These are phyloP conservation scores for Parnassius orleans DNA, from an alignment of 2,888 invertebrate genomes.

Conservation along the genomic window DNA sequence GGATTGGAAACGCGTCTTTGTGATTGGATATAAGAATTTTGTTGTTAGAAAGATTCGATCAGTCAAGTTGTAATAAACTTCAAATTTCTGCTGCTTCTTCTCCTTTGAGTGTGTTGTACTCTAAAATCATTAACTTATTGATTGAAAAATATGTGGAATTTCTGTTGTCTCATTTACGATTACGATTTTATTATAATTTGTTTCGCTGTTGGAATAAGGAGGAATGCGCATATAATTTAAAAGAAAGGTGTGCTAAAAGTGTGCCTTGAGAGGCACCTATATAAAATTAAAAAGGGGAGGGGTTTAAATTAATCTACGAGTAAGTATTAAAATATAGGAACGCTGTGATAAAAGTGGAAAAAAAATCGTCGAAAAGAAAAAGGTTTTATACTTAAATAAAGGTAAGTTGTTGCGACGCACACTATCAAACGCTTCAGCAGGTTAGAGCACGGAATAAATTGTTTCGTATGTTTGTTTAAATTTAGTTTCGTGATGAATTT, in stretches of 20 bases:
- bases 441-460: conserved; percentile 37
- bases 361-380: conserved; percentile 34
- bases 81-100: conserved; percentile 25
- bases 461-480: conserved; percentile 33
- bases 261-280: conserved; percentile 64
- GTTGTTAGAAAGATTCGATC: conserved; percentile 7
- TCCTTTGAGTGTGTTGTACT: conserved; percentile 17
- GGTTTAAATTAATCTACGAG: conserved; percentile 44
- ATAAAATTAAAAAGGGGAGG: conserved; percentile 27
- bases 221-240: conserved; percentile 30
- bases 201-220: conserved; percentile 16
- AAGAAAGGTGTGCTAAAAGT: conserved; percentile 52
- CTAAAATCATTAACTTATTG: conserved; percentile 8
- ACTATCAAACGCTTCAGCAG: conserved; percentile 54
- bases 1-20: conserved; percentile 23
- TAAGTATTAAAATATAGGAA: conserved; percentile 49
- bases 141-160: conserved; percentile 5
- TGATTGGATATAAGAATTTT: conserved; percentile 5
- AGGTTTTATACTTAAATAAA: conserved; percentile 41
- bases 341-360: conserved; percentile 63
- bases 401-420: conserved; percentile 39
- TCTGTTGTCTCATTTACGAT: conserved; percentile 11
- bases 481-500: conserved; percentile 63
- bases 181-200: not conserved
- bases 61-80: conserved; percentile 19